Evolutionary conservation across 2,113 vertebrate genomes (phyloP).

Genomic region (Riparia riparia): DNA sequence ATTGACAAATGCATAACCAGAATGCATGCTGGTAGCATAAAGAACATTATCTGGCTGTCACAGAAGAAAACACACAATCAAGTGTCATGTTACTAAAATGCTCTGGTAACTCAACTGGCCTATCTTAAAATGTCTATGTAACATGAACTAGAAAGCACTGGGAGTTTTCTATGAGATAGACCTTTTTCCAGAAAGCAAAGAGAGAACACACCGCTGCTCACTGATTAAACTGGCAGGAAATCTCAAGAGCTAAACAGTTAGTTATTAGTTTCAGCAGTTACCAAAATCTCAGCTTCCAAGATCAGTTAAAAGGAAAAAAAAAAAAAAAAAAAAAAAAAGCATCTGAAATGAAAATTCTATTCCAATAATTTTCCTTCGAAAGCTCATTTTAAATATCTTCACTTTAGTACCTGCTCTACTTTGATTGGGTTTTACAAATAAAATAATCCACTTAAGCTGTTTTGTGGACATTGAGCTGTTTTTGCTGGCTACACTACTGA

Average conservation of each 20-base stretch:
- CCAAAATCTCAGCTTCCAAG: neutral
- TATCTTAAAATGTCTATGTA: neutral
- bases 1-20: neutral
- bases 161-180: neutral
- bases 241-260: neutral
- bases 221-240: neutral
- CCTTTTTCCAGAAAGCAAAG: neutral
- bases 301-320: neutral
- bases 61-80: neutral
- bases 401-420: neutral
- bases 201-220: neutral
- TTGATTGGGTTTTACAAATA: neutral
- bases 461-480: neutral
- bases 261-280: neutral
- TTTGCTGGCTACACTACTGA: conserved; percentile 39
- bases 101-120: rapidly evolving
- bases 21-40: neutral
- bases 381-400: neutral
- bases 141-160: neutral
- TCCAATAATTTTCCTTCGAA: neutral
- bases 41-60: neutral
- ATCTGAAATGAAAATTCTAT: neutral
- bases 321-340: neutral
- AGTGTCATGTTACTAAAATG: neutral
- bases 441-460: neutral